Evolutionary conservation across 2,888 invertebrate genomes (phyloP).

Genomic region (Chaitophorus viminalis): DNA sequence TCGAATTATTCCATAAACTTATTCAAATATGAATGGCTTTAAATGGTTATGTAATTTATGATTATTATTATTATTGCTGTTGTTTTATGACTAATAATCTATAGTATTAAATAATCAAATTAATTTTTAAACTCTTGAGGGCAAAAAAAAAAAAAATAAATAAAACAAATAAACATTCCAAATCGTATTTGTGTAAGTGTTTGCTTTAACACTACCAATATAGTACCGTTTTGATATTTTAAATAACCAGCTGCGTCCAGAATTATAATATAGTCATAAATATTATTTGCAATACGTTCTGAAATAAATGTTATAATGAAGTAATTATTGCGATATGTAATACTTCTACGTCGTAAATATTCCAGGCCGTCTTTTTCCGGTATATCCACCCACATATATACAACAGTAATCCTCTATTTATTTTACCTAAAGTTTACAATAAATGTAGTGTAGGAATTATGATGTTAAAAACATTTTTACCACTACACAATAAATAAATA

Average conservation of each 20-base stretch:
- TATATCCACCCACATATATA: too few species aligned
- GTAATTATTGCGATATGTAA: constrained; percentile 24
- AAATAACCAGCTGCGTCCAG: constrained; percentile 1
- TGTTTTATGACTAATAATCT: background rate
- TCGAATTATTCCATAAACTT: constrained; percentile 32
- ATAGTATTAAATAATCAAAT: constrained; percentile 2
- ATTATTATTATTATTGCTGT: background rate
- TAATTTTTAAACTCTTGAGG: constrained; percentile 6
- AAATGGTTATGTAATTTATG: background rate
- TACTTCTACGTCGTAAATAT: background rate
- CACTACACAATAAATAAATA: too few species aligned
- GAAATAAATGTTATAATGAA: background rate
- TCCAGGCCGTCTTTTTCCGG: too few species aligned
- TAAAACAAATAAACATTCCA: background rate
- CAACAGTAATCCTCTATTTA: too few species aligned
- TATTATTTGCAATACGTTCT: background rate
- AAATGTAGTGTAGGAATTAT: too few species aligned
- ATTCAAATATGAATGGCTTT: constrained; percentile 7
- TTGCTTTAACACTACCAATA: background rate
- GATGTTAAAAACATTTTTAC: too few species aligned
- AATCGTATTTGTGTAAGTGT: background rate
- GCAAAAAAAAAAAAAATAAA: background rate
- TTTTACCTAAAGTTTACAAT: too few species aligned
- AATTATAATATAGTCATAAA: constrained; percentile 1
- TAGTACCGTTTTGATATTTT: background rate